Conservation (phyloP, 2,113 vertebrate genomes). For the Litocranius walleri region DNA sequence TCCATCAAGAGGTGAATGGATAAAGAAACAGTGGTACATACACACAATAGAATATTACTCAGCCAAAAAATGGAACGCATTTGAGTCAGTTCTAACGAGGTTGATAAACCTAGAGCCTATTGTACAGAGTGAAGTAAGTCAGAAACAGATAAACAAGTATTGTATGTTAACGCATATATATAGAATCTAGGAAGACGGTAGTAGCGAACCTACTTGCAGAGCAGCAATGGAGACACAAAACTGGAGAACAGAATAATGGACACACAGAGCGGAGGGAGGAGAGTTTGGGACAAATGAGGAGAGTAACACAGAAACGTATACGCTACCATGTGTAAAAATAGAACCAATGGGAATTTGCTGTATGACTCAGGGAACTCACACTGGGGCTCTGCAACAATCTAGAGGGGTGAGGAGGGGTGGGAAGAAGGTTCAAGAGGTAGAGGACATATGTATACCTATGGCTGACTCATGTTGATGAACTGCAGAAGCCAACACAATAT, state of each 20-base stretch:
- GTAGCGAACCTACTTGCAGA: neutral
- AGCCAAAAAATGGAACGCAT: neutral
- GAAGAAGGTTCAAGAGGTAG: neutral
- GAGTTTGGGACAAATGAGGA: neutral
- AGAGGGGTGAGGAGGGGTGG: neutral
- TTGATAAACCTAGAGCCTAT: neutral
- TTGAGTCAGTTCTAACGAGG: neutral
- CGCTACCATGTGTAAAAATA: neutral
- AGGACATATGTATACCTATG: neutral
- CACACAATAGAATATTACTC: neutral
- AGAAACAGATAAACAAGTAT: neutral
- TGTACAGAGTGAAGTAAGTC: neutral
- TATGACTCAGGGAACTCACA: neutral
- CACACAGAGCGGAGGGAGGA: neutral
- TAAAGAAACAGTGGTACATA: neutral
- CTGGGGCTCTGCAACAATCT: neutral
- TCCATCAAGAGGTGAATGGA: neutral
- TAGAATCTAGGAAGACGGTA: neutral
- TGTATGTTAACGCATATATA: neutral
- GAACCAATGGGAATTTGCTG: neutral
- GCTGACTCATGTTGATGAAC: neutral
- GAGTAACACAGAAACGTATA: neutral
- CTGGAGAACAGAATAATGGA: neutral
- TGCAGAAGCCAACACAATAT: neutral
- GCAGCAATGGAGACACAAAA: neutral